Conservation (phyloP, 2,888 invertebrate genomes). For the Periphyllus acericola region DNA sequence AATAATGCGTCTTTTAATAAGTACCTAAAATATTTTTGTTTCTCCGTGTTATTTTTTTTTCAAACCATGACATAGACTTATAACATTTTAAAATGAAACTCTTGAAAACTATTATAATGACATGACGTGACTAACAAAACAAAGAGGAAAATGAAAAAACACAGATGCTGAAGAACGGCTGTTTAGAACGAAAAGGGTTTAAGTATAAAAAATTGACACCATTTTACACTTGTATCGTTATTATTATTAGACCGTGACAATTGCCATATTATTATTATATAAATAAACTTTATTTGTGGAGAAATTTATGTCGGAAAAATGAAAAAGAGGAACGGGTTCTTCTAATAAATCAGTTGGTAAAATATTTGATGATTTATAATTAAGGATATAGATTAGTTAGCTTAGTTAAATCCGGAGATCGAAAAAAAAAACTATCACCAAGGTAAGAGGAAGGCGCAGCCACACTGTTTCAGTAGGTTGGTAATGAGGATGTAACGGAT, state of each 20-base stretch:
- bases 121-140: slow-evolving; percentile 47
- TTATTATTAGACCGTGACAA: slow-evolving; percentile 50
- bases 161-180: slow-evolving; percentile 45
- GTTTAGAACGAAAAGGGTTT: slow-evolving; percentile 18
- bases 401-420: background rate
- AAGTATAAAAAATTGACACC: slow-evolving; percentile 33
- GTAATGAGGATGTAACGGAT: slow-evolving; percentile 61
- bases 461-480: slow-evolving; percentile 21
- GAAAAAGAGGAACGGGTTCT: background rate
- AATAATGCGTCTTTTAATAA: background rate
- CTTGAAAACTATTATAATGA: slow-evolving; percentile 38
- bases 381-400: background rate
- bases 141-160: slow-evolving; percentile 50
- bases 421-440: slow-evolving; percentile 8
- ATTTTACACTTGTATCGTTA: background rate
- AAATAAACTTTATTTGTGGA: slow-evolving; percentile 19
- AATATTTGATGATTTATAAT: background rate
- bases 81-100: slow-evolving; percentile 36
- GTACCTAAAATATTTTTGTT: slow-evolving; percentile 19
- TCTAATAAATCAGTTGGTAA: background rate
- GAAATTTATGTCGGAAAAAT: slow-evolving; percentile 18
- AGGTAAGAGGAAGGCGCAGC: background rate
- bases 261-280: slow-evolving; percentile 24
- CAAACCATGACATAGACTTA: slow-evolving; percentile 37
- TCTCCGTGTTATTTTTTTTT: slow-evolving; percentile 35